Evolutionary conservation across 1,140 invertebrate species (phyloP).

Genomic region (Zaprionus ornatus): DNA sequence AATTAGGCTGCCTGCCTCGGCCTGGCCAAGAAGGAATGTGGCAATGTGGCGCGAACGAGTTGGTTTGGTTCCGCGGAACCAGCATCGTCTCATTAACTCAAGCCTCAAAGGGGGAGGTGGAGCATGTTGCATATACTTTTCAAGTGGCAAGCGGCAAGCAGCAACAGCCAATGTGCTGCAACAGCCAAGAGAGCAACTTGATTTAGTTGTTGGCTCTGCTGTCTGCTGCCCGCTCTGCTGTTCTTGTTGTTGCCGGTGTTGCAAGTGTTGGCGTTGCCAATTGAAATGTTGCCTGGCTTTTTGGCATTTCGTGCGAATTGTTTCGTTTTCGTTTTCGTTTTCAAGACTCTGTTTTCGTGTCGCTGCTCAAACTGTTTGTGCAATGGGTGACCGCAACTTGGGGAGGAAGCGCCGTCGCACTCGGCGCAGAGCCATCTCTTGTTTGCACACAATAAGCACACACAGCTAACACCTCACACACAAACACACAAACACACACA

Average conservation of each 20-base stretch:
- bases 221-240: slow-evolving; percentile 9
- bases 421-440: slow-evolving; percentile 16
- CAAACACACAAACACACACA: background rate
- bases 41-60: slow-evolving; percentile 58
- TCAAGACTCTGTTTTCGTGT: slow-evolving; percentile 2
- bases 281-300: slow-evolving; percentile 63
- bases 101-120: background rate
- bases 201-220: slow-evolving; percentile 38
- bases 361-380: background rate
- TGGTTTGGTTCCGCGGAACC: slow-evolving; percentile 76
- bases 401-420: slow-evolving; percentile 1
- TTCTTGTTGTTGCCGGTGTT: slow-evolving; percentile 17
- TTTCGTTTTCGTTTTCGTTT: slow-evolving; percentile 28
- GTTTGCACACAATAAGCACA: slow-evolving; percentile 16
- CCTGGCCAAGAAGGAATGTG: slow-evolving; percentile 41
- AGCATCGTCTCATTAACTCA: slow-evolving; percentile 32
- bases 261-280: slow-evolving; percentile 57
- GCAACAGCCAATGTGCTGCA: slow-evolving; percentile 60
- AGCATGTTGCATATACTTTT: slow-evolving; percentile 62
- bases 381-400: background rate
- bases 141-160: slow-evolving; percentile 49
- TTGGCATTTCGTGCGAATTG: slow-evolving; percentile 67
- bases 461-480: background rate
- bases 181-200: slow-evolving; percentile 28
- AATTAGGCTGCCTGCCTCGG: slow-evolving; percentile 29